Evolutionary conservation across 1,140 invertebrate genomes (phyloP).

Genomic region (Colletes gigas): DNA sequence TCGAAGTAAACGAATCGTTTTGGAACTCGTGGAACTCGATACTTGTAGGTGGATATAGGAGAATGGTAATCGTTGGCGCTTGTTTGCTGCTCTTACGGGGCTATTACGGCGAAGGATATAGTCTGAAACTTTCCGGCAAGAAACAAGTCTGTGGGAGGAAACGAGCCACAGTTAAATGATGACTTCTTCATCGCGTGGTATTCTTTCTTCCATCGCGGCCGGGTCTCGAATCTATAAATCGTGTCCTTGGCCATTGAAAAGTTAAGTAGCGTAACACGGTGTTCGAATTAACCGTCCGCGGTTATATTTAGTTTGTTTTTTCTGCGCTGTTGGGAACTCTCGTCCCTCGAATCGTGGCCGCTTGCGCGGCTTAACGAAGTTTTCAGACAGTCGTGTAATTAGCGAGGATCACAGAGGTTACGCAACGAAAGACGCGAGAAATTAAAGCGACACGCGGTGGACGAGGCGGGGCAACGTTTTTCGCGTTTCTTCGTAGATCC

Average conservation of each 20-base stretch:
- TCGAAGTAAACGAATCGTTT: too few species aligned
- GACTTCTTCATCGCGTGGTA: background rate
- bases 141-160: background rate
- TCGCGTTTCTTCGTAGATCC: background rate
- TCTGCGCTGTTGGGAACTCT: too few species aligned
- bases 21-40: too few species aligned
- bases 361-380: constrained; percentile 31
- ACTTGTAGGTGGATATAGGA: too few species aligned
- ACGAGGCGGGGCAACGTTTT: background rate
- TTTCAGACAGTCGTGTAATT: constrained; percentile 58
- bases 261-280: constrained; percentile 5
- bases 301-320: background rate
- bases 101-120: background rate
- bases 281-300: background rate
- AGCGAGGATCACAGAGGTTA: constrained; percentile 42
- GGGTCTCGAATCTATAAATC: background rate
- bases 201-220: background rate
- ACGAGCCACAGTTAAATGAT: background rate
- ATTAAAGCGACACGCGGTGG: background rate
- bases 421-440: background rate
- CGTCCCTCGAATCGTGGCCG: constrained; percentile 2
- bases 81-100: too few species aligned
- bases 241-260: too few species aligned
- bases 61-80: too few species aligned
- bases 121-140: background rate